Conservation (phyloP, 1,140 invertebrate genomes). For the Andricus grossulariae region DNA sequence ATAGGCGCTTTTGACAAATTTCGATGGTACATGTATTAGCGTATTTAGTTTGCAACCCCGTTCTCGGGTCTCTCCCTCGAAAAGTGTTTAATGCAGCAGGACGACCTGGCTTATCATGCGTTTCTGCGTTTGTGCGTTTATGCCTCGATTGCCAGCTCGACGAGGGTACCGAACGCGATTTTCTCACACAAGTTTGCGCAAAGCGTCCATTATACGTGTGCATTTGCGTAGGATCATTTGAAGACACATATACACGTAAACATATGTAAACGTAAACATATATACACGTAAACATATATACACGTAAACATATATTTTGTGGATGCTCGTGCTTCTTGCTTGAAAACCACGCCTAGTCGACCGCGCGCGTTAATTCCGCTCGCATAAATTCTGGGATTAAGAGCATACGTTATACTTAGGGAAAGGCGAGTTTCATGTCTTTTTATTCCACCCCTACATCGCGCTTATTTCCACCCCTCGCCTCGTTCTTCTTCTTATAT, state of each 20-base stretch:
- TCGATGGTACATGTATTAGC: background rate
- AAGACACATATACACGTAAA: too few relatives aligned
- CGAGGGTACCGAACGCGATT: conserved; percentile 15
- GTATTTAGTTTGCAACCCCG: background rate
- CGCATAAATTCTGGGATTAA: conserved; percentile 69
- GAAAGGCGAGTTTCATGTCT: conserved; percentile 60
- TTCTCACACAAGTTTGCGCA: conserved; percentile 10
- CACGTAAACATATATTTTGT: background rate
- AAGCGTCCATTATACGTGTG: background rate
- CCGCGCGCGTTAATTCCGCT: conserved; percentile 65
- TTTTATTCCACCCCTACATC: background rate
- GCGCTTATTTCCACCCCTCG: conserved; percentile 53
- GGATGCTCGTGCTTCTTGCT: conserved; percentile 3
- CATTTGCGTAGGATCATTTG: background rate
- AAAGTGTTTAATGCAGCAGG: conserved; percentile 48
- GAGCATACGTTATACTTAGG: conserved; percentile 70
- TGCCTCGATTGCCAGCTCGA: conserved; percentile 41
- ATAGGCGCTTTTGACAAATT: background rate
- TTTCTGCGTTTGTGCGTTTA: conserved; percentile 55
- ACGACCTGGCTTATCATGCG: conserved; percentile 50
- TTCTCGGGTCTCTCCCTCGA: conserved; percentile 11
- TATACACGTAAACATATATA: too few relatives aligned
- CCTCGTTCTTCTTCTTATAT: conserved; percentile 25
- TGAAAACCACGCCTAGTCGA: conserved; percentile 36
- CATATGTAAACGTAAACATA: too few relatives aligned